Conservation (phyloP, 2,888 invertebrate genomes). For the Zeuzera pyrina region DNA sequence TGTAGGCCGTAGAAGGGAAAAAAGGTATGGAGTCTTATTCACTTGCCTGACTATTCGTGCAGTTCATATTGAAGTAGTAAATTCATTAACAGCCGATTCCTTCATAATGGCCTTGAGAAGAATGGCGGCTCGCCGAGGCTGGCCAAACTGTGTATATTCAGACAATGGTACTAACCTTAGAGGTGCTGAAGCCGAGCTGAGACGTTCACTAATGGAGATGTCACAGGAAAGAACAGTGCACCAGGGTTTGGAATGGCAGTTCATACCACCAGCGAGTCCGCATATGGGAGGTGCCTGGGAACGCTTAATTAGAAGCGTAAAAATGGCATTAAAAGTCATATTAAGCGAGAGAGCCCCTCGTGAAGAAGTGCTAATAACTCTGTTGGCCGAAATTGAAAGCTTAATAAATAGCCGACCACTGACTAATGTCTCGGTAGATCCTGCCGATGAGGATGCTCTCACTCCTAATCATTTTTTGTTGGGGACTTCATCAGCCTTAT, state of each 20-base stretch:
- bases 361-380: slow-evolving; percentile 6
- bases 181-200: slow-evolving; percentile 14
- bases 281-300: slow-evolving; percentile 14
- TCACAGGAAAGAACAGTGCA: slow-evolving; percentile 5
- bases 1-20: slow-evolving; percentile 12
- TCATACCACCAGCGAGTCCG: slow-evolving; percentile 10
- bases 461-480: slow-evolving; percentile 27
- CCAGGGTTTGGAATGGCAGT: slow-evolving; percentile 7
- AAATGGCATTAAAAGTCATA: slow-evolving; percentile 6
- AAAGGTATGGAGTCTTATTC: too few species aligned
- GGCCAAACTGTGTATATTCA: slow-evolving; percentile 10
- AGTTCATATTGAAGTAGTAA: slow-evolving; percentile 13
- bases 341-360: slow-evolving; percentile 8
- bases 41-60: too few species aligned
- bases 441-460: slow-evolving; percentile 1
- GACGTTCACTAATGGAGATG: slow-evolving; percentile 7
- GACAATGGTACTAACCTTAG: slow-evolving; percentile 17
- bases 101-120: too few species aligned
- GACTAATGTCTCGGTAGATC: slow-evolving; percentile 1
- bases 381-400: slow-evolving; percentile 6
- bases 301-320: slow-evolving; percentile 8
- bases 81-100: slow-evolving; percentile 8
- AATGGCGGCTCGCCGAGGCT: slow-evolving; percentile 15
- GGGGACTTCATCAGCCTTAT: slow-evolving; percentile 14
- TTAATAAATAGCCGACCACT: slow-evolving; percentile 6